Evolutionary conservation across 1,140 invertebrate species (phyloP).

Genomic region (Bombus haemorrhoidalis): DNA sequence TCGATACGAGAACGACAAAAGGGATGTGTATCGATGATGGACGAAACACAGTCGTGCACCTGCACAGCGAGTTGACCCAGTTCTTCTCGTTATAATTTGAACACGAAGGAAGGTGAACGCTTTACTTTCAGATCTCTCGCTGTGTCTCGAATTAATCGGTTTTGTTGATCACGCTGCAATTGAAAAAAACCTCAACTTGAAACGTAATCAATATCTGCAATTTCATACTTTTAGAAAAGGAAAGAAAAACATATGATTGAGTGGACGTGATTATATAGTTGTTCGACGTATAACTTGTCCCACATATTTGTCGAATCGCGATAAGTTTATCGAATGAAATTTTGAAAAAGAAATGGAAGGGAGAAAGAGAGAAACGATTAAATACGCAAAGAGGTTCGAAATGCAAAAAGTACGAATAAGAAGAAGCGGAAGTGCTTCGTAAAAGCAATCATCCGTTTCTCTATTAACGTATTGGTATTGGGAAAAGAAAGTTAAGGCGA

Average conservation of each 20-base stretch:
- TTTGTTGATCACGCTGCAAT: not conserved
- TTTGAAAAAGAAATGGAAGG: not conserved
- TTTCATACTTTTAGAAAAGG: not conserved
- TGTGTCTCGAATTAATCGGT: constrained; percentile 16
- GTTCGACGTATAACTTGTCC: not conserved
- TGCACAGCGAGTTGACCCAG: constrained; percentile 65
- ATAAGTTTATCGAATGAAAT: constrained; percentile 9
- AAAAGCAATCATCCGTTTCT: not conserved
- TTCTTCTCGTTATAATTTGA: constrained; percentile 59
- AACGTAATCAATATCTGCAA: constrained; percentile 1
- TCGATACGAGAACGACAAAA: constrained; percentile 57
- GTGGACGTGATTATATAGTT: not conserved
- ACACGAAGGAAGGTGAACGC: constrained; percentile 44
- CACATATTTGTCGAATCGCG: not conserved
- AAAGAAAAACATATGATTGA: not conserved
- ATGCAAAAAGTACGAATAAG: not conserved
- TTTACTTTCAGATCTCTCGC: constrained; percentile 38
- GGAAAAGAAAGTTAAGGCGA: not conserved
- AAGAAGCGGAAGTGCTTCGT: not conserved
- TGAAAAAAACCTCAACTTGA: not conserved
- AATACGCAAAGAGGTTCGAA: not conserved
- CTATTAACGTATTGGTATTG: not conserved
- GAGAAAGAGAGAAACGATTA: not conserved
- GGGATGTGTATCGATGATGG: constrained; percentile 51
- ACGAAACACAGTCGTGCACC: constrained; percentile 54